Base-by-base conservation (phyloP, 2,113 vertebrate genomes). In the Baryphthengus martii region DNA sequence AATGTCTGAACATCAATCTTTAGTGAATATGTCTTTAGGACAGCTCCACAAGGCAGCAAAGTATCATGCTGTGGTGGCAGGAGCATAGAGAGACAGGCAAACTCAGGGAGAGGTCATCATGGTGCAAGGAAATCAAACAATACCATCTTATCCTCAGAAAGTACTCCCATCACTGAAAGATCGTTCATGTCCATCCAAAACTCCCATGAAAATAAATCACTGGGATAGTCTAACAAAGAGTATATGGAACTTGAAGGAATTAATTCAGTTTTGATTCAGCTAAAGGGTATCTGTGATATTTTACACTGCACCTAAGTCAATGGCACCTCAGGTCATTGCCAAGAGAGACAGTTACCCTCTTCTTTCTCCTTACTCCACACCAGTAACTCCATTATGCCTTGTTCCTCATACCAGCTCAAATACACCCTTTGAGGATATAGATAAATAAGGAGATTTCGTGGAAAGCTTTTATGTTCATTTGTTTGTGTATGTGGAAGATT, bases 401-500 rank as follows among this genome's bases (percentile, higher is more conserved):
- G 7, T 71, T 81, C n/a, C 23, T 26, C 11, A 29, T 1, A 0
- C 52, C 24, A 84, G 11, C 52, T 21, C 2, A 17, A 58, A 58
- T 29, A 71, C 61, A 12, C 3, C 3, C 10, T 19, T 26, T 40
- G 37, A 85, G 6, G 24, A 45, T 83, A 63, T 50, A 75, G 17
- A 66, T 56, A 66, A 80, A 42, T 8, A 59, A 40, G 8, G 26
- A 45, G 17, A 65, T 74, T 77, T 94, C 4, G 40, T 17, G 28
- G n/a, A 73, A 71, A 44, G 28, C 0, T 44, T 59, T 59, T 35
- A 24, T 44, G 8, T 47, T 77, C 3, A 18, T 56, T 56, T 76
- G 26, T 59, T 70, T 50, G 1, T 4, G 0, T 56, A 24, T 28
- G 8, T 20, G 25, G 24, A 21, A 26, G 2, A 8, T 40, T 61